Evolutionary conservation across 2,888 invertebrate species (phyloP).

Genomic region (Aporophyla lueneburgensis): DNA sequence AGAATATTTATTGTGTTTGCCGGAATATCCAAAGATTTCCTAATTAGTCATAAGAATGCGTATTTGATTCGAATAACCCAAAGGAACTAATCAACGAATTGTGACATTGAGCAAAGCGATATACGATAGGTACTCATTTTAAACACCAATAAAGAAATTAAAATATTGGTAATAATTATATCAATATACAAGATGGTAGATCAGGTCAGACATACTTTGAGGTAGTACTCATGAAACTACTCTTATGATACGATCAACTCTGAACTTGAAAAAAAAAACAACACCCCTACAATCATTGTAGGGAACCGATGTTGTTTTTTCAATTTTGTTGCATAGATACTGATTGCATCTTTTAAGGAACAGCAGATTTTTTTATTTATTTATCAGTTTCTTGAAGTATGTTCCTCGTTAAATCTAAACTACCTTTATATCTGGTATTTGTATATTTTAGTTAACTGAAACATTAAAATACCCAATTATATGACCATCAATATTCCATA

Average conservation of each 20-base stretch:
- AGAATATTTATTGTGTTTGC: background rate
- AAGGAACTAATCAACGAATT: background rate
- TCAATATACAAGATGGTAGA: background rate
- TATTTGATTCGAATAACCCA: background rate
- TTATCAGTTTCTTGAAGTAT: background rate
- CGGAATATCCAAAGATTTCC: background rate
- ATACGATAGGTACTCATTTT: no score
- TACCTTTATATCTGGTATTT: background rate
- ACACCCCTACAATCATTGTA: no score
- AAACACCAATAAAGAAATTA: background rate
- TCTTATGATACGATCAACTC: background rate
- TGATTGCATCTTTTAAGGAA: no score
- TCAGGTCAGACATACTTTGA: no score
- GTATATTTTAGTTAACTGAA: background rate
- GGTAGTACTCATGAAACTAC: background rate
- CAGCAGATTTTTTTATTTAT: background rate
- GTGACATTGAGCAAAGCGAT: background rate
- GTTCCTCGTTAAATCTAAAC: background rate
- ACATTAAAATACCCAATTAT: background rate
- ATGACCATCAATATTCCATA: background rate
- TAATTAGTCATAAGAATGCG: background rate
- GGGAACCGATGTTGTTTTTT: no score
- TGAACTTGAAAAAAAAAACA: no score
- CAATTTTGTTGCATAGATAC: no score
- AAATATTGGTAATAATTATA: background rate